Conservation (phyloP, 2,888 invertebrate species). For the Pristionchus mayeri region DNA sequence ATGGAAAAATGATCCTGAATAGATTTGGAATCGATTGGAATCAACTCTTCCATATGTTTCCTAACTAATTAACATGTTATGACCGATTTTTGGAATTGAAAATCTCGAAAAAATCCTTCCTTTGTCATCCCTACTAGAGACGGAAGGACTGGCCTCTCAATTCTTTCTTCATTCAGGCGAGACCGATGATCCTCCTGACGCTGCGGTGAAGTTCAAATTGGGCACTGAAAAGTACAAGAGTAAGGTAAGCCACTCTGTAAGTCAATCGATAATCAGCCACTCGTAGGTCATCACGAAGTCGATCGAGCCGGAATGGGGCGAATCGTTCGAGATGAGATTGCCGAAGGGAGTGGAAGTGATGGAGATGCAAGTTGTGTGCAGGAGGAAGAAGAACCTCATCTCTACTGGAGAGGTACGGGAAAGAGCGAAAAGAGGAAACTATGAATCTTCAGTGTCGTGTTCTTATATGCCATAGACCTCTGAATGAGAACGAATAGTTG, state of each 20-base stretch:
- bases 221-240: conserved; percentile 98
- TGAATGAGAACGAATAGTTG: too few species aligned
- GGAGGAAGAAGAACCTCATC: conserved; percentile 37
- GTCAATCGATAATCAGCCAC: not conserved
- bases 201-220: conserved; percentile 95
- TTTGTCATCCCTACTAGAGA: not conserved
- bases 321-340: conserved; percentile 96
- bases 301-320: conserved; percentile 91
- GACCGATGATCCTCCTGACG: conserved; percentile 77
- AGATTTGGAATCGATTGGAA: too few species aligned
- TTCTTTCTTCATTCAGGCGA: not conserved
- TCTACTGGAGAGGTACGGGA: conserved; percentile 28
- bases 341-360: conserved; percentile 93
- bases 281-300: conserved; percentile 83
- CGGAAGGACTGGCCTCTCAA: too few species aligned
- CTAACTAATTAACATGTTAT: too few species aligned
- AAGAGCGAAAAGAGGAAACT: not conserved
- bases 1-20: too few species aligned
- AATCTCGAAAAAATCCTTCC: too few species aligned
- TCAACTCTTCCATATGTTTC: too few species aligned
- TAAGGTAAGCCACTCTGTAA: conserved; percentile 79
- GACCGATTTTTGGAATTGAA: too few species aligned
- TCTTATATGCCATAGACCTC: too few species aligned
- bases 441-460: too few species aligned
- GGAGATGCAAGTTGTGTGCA: conserved; percentile 81